Base-by-base conservation (phyloP, 2,888 invertebrate species). In the Andrena chrysosceles region DNA sequence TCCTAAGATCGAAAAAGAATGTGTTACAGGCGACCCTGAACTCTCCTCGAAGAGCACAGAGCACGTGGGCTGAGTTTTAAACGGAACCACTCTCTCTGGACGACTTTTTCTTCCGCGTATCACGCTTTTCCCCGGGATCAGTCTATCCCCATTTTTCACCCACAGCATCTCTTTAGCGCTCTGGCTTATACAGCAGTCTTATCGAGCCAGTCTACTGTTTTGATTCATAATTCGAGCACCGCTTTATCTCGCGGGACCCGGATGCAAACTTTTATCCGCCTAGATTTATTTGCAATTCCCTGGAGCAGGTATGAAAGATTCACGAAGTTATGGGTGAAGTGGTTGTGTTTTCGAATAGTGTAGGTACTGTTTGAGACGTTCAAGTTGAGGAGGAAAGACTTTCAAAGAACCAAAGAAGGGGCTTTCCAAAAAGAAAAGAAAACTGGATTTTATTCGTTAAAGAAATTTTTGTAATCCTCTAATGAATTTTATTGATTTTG, bases 51-150 rank as follows among this genome's bases (percentile, higher is more conserved):
- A 56, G 71, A 70, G n/a, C 63, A 75, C 13, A 13, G n/a, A 29
- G 70, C 77, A 78, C 76, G 81, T 80, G 81, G 74, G n/a, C 33
- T n/a, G 69, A 60, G 20, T 82, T 72, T 63, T 56, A 66, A 82
- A 31, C 64, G 63, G 26, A 42, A 20, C 74, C 82, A 85, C 85
- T 85, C 77, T 85, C 85, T 85, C 82, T 48, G 77, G 56, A 54
- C 83, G 49, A 85, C 80, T 81, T 80, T 85, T 80, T 79, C 67
- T 52, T 63, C 70, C 72, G 20, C 66, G 64, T 66, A 31, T 56
- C 49, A 56, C 62, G 49, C 68, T 64, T 69, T 73, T 56, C 66
- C 5, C 35, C 56, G 49, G 16, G 13, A 26, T 13, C 56, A 52
- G n/a, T 31, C 33, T 29, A 42, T 29, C n/a, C 31, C 2, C 1